Percentiles rank a stretch among this genome's conserved stretches.
Evolutionary conservation across 2,797 vertebrate species (phyloP).

Genomic region (Myotis pilosus): DNA sequence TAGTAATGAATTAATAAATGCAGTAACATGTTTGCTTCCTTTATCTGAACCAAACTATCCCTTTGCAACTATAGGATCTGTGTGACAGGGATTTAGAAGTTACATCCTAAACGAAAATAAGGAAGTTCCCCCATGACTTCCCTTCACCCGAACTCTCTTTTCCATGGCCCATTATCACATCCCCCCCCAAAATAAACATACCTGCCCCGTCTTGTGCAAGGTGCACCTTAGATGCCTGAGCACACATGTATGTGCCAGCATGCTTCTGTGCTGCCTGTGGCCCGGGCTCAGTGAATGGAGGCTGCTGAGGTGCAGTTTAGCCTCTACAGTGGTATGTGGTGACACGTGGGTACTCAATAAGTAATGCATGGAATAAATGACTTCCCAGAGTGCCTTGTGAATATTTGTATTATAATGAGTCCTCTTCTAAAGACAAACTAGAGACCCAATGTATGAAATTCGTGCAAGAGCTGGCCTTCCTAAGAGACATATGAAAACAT

Average conservation of each 20-base stretch:
- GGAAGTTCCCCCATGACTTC: neutral
- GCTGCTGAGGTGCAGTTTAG: neutral
- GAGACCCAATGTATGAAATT: too few species aligned
- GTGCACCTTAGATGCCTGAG: neutral
- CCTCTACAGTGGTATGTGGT: neutral
- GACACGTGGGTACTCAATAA: neutral
- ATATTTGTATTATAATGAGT: neutral
- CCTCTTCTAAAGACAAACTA: neutral
- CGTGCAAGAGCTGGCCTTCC: too few species aligned
- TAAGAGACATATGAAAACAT: too few species aligned
- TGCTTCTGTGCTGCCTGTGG: neutral
- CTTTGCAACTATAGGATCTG: neutral
- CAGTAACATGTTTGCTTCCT: neutral
- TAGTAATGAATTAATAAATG: conserved; percentile 4
- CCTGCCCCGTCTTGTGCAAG: neutral
- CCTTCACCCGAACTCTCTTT: neutral
- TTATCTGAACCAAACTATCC: neutral
- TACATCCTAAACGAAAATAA: neutral
- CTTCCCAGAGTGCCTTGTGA: neutral
- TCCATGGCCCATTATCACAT: neutral
- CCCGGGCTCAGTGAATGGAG: neutral
- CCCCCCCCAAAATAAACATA: neutral
- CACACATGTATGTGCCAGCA: rapidly evolving
- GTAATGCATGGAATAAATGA: neutral
- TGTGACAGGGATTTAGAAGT: neutral